Conservation (phyloP, 2,888 invertebrate species). For the Trichopoda pennipes region DNA sequence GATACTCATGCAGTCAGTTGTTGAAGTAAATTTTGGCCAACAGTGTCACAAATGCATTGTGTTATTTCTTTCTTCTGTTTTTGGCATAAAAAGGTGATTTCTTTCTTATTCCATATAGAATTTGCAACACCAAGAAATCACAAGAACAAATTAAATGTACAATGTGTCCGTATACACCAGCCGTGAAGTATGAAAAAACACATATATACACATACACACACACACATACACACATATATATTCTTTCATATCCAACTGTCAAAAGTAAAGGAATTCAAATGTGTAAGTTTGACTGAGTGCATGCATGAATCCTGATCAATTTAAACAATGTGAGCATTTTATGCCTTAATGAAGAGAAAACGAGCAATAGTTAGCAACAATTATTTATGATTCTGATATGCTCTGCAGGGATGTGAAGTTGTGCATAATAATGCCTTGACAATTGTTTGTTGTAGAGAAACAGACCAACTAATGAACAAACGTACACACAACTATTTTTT, state of each 20-base stretch:
- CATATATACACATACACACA: constrained; percentile 15
- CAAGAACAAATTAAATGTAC: constrained; percentile 51
- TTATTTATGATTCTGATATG: constrained; percentile 55
- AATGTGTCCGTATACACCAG: constrained; percentile 60
- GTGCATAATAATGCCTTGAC: constrained; percentile 46
- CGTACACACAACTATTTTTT: constrained; percentile 30
- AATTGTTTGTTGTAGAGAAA: constrained; percentile 27
- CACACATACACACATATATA: background rate
- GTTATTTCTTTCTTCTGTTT: background rate
- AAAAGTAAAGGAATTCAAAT: constrained; percentile 41
- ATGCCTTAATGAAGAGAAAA: constrained; percentile 62
- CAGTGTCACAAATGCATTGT: constrained; percentile 42
- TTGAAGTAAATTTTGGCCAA: constrained; percentile 39
- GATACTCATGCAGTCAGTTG: constrained; percentile 33
- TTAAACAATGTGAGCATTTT: constrained; percentile 47
- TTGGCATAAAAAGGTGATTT: constrained; percentile 56
- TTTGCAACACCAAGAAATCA: constrained; percentile 16
- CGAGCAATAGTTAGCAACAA: constrained; percentile 62
- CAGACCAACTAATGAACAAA: background rate
- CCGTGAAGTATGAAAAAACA: background rate
- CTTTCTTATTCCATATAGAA: constrained; percentile 15
- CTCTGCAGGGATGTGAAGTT: constrained; percentile 65
- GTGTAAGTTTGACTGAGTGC: constrained; percentile 4
- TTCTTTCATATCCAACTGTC: constrained; percentile 43
- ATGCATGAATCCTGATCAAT: constrained; percentile 34